These are phyloP conservation scores for Cygnus buccinator DNA, from an alignment of 2,113 vertebrate genomes.

Conservation along the genomic window DNA sequence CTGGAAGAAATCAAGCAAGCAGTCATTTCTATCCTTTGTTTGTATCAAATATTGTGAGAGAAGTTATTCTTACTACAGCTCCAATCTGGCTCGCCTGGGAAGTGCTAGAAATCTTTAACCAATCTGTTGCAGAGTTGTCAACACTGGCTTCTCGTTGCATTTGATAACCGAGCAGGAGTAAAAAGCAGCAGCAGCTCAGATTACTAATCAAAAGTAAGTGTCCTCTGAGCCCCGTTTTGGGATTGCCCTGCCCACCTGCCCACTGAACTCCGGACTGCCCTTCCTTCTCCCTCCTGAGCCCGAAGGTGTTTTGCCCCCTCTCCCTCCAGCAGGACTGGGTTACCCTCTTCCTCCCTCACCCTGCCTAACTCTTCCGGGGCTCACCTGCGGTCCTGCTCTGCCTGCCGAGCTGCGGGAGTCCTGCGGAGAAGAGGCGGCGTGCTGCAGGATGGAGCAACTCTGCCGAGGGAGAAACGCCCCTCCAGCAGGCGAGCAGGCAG, in stretches of 20 bases:
- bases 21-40: conserved; percentile 50
- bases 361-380: background rate
- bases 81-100: conserved; percentile 51
- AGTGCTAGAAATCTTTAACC: conserved; percentile 67
- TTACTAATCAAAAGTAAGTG: background rate
- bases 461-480: background rate
- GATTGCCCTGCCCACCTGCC: background rate
- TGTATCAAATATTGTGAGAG: conserved; percentile 54
- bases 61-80: conserved; percentile 56
- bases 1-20: conserved; percentile 13
- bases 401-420: background rate
- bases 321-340: background rate
- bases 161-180: conserved; percentile 20
- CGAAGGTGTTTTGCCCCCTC: background rate
- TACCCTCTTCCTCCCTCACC: background rate
- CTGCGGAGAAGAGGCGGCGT: background rate
- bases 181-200: conserved; percentile 32
- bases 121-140: conserved; percentile 66
- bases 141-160: conserved; percentile 35
- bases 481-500: background rate
- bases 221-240: background rate
- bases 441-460: background rate
- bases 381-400: background rate
- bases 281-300: background rate
- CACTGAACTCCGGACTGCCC: background rate